Percentiles rank a stretch among this genome's conserved stretches.
These are phyloP conservation scores for Drosophila multiciliata DNA, from an alignment of 2,888 invertebrate genomes.

Conservation along the genomic window DNA sequence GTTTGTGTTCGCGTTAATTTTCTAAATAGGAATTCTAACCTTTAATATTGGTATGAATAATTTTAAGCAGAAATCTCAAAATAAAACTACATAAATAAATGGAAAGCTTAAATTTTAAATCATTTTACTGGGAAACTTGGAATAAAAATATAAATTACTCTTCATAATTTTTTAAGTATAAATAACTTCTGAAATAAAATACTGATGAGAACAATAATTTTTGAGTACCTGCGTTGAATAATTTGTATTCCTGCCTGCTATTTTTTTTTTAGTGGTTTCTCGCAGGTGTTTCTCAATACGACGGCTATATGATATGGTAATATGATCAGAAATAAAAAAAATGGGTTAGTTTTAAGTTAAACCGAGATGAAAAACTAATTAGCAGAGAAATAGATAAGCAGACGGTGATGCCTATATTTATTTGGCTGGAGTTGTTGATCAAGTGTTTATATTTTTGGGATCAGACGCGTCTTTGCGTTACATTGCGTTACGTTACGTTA, in stretches of 20 bases:
- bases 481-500: too few species aligned
- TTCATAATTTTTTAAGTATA: not conserved
- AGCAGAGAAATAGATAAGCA: not conserved
- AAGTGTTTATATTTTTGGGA: not conserved
- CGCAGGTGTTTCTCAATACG: not conserved
- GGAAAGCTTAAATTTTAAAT: not conserved
- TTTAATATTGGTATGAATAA: slow-evolving; percentile 23
- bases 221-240: not conserved
- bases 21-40: slow-evolving; percentile 26
- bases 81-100: slow-evolving; percentile 47
- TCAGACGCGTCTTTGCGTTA: not conserved
- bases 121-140: not conserved
- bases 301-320: not conserved
- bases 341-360: too few species aligned
- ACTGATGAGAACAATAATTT: not conserved
- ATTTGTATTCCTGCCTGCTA: not conserved
- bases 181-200: not conserved
- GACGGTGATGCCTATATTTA: too few species aligned
- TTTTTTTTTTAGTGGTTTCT: not conserved
- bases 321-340: not conserved
- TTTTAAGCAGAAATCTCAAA: slow-evolving; percentile 21
- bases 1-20: slow-evolving; percentile 13
- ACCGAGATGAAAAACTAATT: too few species aligned
- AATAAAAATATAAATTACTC: not conserved
- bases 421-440: not conserved